Conservation (phyloP, 2,113 vertebrate genomes). For the Xyrauchen texanus region DNA sequence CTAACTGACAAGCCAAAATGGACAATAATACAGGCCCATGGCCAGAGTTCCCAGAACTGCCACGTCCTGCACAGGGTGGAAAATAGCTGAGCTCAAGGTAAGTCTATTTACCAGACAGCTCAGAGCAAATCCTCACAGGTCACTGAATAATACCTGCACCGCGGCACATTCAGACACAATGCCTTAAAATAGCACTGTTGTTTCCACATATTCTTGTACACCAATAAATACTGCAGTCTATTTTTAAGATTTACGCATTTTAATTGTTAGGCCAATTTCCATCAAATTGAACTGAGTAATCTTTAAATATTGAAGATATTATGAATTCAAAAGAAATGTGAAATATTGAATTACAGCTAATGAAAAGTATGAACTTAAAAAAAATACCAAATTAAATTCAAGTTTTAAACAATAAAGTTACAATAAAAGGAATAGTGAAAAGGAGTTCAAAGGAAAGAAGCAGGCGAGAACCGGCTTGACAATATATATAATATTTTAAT, state of each 20-base stretch:
- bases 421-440: neutral
- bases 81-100: constrained; percentile 37
- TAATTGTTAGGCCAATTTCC: too few species aligned
- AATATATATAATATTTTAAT: too few species aligned
- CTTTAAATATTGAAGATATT: too few species aligned
- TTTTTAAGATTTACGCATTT: too few species aligned
- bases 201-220: neutral
- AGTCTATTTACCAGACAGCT: constrained; percentile 48
- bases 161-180: constrained; percentile 6
- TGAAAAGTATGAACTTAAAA: too few species aligned
- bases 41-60: constrained; percentile 13
- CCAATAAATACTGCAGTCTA: neutral
- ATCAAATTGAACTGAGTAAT: too few species aligned
- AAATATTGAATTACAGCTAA: too few species aligned
- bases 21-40: constrained; percentile 15
- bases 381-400: too few species aligned
- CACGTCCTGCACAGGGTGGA: constrained; percentile 27
- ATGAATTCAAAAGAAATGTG: too few species aligned
- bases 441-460: too few species aligned
- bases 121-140: constrained; percentile 47
- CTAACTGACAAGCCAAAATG: constrained; percentile 1
- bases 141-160: constrained; percentile 46
- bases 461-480: too few species aligned
- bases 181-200: neutral
- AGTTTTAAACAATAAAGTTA: too few species aligned